A percentile compares a stretch with the other conserved stretches of the same genome.
Conservation (phyloP, 2,797 vertebrate species). For the Hephaestus fuliginosus region DNA sequence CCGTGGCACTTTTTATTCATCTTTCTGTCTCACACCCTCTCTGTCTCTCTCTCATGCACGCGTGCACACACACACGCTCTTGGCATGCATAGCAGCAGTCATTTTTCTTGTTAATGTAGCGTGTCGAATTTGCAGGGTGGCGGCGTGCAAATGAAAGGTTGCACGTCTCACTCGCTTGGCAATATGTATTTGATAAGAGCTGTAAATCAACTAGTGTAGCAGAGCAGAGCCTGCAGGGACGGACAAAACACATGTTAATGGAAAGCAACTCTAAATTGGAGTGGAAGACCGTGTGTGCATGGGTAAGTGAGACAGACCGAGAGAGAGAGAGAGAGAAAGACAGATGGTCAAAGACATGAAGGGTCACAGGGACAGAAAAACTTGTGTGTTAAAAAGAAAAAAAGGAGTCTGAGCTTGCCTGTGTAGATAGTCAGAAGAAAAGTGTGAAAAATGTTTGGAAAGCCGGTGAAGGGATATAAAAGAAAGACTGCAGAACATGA, state of each 20-base stretch:
- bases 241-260: constrained; percentile 78
- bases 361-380: constrained; percentile 2
- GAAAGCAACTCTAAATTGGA: constrained; percentile 62
- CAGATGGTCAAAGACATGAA: not conserved
- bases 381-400: not conserved
- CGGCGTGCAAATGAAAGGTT: constrained; percentile 88
- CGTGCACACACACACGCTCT: constrained; percentile 47
- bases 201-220: constrained; percentile 81
- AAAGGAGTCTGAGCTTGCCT: not conserved
- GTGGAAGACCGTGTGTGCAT: constrained; percentile 31
- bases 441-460: not conserved
- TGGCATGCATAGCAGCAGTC: constrained; percentile 80
- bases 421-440: not conserved
- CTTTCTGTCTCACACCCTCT: constrained; percentile 9
- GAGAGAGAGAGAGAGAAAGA: constrained; percentile 1
- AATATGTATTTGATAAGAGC: constrained; percentile 86
- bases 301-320: not conserved
- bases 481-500: not conserved
- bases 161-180: constrained; percentile 89
- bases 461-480: not conserved
- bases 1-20: constrained; percentile 46
- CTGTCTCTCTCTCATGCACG: constrained; percentile 26
- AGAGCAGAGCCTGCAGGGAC: constrained; percentile 71
- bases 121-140: constrained; percentile 87
- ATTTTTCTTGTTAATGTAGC: constrained; percentile 90